Evolutionary conservation across 2,113 vertebrate genomes (phyloP).

Genomic region (Sylvietta virens): DNA sequence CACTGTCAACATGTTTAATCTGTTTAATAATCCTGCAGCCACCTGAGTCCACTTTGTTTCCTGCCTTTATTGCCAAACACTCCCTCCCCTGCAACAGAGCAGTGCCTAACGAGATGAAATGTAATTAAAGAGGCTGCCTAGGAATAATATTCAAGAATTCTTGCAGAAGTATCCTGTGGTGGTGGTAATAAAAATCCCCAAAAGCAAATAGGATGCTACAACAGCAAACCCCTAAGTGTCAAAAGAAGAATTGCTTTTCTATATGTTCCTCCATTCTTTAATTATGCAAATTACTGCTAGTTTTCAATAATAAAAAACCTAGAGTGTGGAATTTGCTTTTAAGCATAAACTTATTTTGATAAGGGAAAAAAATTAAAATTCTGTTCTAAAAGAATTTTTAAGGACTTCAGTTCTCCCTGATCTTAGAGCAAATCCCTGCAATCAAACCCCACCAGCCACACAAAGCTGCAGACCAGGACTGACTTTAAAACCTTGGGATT

Average conservation of each 20-base stretch:
- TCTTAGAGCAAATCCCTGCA: neutral
- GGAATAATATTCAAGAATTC: conserved; percentile 37
- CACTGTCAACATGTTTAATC: conserved; percentile 43
- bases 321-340: neutral
- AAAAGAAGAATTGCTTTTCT: neutral
- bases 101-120: conserved; percentile 27
- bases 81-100: neutral
- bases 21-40: conserved; percentile 35
- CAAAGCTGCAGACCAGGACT: neutral
- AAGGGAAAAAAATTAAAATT: neutral
- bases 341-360: neutral
- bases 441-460: neutral
- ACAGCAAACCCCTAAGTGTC: neutral
- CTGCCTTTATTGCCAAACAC: conserved; percentile 14
- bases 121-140: conserved; percentile 41
- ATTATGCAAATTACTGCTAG: neutral
- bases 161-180: neutral
- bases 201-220: neutral
- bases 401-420: neutral
- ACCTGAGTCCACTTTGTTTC: conserved; percentile 43
- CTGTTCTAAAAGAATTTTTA: neutral
- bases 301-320: neutral
- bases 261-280: neutral
- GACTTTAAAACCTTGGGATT: neutral
- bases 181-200: neutral